Conservation (phyloP, 2,113 vertebrate genomes). For the Phycodurus eques region DNA sequence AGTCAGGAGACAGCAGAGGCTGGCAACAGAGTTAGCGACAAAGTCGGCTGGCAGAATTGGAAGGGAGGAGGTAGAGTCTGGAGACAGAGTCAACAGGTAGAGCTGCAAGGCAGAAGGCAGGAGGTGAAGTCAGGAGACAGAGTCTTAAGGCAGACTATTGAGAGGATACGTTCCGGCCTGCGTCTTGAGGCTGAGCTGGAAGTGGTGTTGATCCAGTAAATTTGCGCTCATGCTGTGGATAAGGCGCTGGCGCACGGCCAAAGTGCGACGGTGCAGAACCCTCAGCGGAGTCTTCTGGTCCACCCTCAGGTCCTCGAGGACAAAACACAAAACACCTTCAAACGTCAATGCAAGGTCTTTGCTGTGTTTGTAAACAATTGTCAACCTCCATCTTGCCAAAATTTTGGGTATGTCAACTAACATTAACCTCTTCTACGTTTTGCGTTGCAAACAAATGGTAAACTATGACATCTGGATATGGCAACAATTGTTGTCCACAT, state of each 20-base stretch:
- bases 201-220: slow-evolving; percentile 86
- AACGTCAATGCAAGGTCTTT: not conserved
- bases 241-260: slow-evolving; percentile 82
- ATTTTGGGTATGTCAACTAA: too few species aligned
- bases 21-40: too few species aligned
- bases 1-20: too few species aligned
- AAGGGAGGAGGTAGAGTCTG: not conserved
- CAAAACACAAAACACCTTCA: not conserved
- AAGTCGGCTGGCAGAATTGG: too few species aligned
- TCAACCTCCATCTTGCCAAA: too few species aligned
- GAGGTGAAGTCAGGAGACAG: not conserved
- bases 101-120: too few species aligned
- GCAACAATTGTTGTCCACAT: too few species aligned
- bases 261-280: slow-evolving; percentile 87
- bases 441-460: too few species aligned
- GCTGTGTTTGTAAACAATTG: too few species aligned
- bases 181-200: slow-evolving; percentile 84
- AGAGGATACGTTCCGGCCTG: slow-evolving; percentile 97
- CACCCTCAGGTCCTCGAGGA: slow-evolving; percentile 82
- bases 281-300: slow-evolving; percentile 94
- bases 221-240: slow-evolving; percentile 84
- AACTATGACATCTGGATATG: too few species aligned
- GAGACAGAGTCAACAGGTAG: not conserved
- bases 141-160: not conserved
- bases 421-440: too few species aligned